A percentile compares a stretch with the other conserved stretches of the same genome.
Conservation (phyloP, 2,888 invertebrate genomes). For the Hybos culiciformis region DNA sequence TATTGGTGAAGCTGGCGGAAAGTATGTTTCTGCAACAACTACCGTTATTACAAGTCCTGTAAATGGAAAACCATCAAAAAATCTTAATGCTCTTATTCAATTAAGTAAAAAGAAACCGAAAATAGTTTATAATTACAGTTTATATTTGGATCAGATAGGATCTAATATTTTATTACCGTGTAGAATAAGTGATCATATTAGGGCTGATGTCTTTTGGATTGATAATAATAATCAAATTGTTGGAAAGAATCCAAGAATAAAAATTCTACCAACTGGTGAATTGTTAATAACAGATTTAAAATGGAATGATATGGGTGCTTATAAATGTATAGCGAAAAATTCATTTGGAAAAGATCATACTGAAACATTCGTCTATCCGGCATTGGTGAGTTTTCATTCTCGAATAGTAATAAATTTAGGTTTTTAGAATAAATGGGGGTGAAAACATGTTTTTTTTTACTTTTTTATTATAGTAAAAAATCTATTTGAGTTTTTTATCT, state of each 20-base stretch:
- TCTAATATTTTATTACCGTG: constrained; percentile 54
- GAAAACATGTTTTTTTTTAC: too few species aligned
- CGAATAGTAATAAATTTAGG: too few species aligned
- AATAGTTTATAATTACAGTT: constrained; percentile 41
- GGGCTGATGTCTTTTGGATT: constrained; percentile 51
- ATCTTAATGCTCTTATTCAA: background rate
- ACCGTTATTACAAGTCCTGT: constrained; percentile 35
- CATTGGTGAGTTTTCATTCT: constrained; percentile 27
- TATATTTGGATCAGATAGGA: constrained; percentile 44
- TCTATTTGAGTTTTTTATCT: too few species aligned
- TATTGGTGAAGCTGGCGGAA: constrained; percentile 50
- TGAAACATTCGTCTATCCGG: constrained; percentile 62
- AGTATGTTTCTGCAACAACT: constrained; percentile 45
- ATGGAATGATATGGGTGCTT: constrained; percentile 75
- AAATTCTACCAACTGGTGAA: constrained; percentile 58
- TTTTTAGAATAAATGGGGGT: too few species aligned
- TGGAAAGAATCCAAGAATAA: constrained; percentile 39
- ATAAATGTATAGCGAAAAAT: constrained; percentile 61
- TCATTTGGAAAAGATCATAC: constrained; percentile 45
- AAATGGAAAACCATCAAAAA: background rate
- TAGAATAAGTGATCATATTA: constrained; percentile 44
- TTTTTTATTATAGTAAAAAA: background rate
- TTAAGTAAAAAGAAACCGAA: constrained; percentile 35
- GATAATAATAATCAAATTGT: constrained; percentile 43
- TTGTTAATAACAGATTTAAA: constrained; percentile 53